These are phyloP conservation scores for Trogon melanurus DNA, from an alignment of 2,113 vertebrate genomes.

Conservation along the genomic window DNA sequence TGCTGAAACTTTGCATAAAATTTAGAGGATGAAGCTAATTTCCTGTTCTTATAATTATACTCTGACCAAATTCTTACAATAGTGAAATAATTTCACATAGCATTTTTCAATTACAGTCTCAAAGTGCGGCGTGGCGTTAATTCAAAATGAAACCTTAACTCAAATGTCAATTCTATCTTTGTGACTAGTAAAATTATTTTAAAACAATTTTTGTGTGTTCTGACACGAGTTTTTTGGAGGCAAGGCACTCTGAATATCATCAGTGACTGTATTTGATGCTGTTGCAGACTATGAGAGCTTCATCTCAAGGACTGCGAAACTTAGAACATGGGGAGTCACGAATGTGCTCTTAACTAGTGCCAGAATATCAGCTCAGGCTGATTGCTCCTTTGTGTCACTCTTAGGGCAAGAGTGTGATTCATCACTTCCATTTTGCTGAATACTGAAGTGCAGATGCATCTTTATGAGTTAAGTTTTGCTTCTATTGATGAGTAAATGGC, in stretches of 20 bases:
- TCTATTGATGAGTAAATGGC: not conserved
- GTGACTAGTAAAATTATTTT: slow-evolving; percentile 36
- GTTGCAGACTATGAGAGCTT: not conserved
- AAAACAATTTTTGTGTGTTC: not conserved
- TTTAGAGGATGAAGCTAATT: not conserved
- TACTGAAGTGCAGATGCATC: not conserved
- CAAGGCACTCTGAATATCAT: not conserved
- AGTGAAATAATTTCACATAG: not conserved
- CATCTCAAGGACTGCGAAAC: not conserved
- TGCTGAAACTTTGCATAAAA: not conserved
- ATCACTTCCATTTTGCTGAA: slow-evolving; percentile 29
- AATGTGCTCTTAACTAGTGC: not conserved
- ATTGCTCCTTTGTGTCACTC: slow-evolving; percentile 51
- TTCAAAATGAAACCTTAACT: not conserved
- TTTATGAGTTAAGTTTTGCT: not conserved
- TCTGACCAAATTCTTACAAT: not conserved
- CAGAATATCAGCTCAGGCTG: slow-evolving; percentile 32
- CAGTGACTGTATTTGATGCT: not conserved
- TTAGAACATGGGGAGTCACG: not conserved
- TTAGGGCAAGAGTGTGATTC: slow-evolving; percentile 35
- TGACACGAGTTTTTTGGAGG: not conserved
- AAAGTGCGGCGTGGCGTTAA: accelerated
- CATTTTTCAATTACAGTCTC: not conserved
- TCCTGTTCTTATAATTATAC: not conserved
- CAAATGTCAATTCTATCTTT: slow-evolving; percentile 37